Percentiles rank a stretch among this genome's conserved stretches.
These are phyloP conservation scores for Neopipo cinnamomea DNA, from an alignment of 2,113 vertebrate species.

Conservation along the genomic window DNA sequence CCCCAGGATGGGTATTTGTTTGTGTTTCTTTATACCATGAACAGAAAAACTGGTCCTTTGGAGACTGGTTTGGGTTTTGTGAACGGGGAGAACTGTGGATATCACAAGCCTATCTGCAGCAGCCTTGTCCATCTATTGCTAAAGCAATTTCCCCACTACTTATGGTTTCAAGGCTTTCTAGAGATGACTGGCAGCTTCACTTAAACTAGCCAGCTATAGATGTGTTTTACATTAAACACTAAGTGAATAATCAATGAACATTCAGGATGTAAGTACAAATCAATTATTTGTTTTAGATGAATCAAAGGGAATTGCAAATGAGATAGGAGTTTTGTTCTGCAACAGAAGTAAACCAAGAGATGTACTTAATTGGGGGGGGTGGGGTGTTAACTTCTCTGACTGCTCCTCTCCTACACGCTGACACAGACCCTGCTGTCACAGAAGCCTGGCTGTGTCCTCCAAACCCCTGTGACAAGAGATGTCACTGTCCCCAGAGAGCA, in stretches of 20 bases:
- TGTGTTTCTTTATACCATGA: not conserved
- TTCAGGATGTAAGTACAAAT: constrained; percentile 43
- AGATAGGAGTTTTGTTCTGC: not conserved
- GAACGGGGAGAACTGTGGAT: not conserved
- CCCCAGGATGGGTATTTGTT: too few species aligned
- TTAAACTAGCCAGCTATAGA: constrained; percentile 27
- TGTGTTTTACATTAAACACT: constrained; percentile 26
- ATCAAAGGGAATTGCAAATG: constrained; percentile 24
- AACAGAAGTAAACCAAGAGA: not conserved
- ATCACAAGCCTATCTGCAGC: not conserved
- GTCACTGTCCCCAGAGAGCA: not conserved
- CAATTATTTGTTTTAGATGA: constrained; percentile 46
- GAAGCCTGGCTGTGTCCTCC: not conserved
- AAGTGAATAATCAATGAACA: constrained; percentile 55
- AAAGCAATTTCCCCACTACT: not conserved
- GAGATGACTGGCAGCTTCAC: constrained; percentile 29
- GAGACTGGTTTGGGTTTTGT: not conserved
- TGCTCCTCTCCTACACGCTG: not conserved
- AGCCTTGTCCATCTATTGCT: not conserved
- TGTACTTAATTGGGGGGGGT: not conserved
- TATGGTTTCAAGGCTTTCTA: not conserved
- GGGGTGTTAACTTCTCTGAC: not conserved
- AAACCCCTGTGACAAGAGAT: not conserved
- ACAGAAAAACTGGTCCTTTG: not conserved
- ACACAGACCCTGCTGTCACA: not conserved